These are phyloP conservation scores for Cercopithecus mitis DNA, from an alignment of 2,797 vertebrate species.

Conservation along the genomic window DNA sequence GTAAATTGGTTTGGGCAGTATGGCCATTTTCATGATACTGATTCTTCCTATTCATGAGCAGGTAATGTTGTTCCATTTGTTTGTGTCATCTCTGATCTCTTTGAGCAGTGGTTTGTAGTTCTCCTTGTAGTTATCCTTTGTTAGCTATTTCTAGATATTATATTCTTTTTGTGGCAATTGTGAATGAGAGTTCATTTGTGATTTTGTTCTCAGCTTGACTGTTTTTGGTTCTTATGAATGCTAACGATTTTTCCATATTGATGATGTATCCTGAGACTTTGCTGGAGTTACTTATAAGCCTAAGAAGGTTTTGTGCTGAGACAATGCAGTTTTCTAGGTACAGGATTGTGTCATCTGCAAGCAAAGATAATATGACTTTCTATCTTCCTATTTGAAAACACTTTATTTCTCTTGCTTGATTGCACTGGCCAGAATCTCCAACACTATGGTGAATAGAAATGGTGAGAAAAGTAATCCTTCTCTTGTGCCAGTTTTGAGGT, in stretches of 20 bases:
- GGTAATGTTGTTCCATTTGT: neutral
- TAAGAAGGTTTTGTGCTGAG: neutral
- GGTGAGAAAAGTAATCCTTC: neutral
- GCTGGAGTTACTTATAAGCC: neutral
- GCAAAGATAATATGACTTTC: neutral
- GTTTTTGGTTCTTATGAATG: neutral
- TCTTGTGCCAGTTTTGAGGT: neutral
- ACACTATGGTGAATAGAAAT: neutral
- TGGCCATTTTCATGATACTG: neutral
- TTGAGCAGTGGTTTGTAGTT: neutral
- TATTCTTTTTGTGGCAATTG: neutral
- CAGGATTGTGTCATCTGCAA: neutral
- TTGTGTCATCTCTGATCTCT: neutral
- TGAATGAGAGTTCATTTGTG: neutral
- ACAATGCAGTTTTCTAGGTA: neutral
- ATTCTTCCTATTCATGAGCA: neutral
- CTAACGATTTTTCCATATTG: neutral
- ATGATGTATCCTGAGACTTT: neutral
- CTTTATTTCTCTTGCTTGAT: neutral
- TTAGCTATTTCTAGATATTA: neutral
- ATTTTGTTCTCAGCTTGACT: neutral
- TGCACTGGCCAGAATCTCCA: neutral
- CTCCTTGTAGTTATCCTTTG: neutral
- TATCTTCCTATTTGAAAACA: neutral
- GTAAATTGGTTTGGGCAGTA: neutral